phyloP scores from a whole-genome alignment of 2,113 vertebrate genomes.

The Engraulis encrasicolus region DNA sequence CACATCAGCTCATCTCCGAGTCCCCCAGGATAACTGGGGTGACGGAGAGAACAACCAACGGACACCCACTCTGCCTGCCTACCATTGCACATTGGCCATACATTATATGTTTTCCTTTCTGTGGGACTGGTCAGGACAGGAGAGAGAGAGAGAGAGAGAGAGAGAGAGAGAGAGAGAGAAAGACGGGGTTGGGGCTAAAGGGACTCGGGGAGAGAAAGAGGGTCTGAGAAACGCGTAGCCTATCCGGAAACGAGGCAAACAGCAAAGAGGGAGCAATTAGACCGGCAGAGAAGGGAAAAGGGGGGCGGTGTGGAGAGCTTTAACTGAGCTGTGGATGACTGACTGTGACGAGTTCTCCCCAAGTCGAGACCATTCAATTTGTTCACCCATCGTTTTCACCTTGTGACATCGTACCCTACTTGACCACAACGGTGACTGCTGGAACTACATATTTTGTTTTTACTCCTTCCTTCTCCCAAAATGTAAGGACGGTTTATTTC shows the following conservation, averaged over 20 bases:
- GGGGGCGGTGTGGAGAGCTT: constrained; percentile 6
- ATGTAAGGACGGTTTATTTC: constrained; percentile 54
- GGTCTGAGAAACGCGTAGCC: constrained; percentile 37
- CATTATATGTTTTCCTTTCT: constrained; percentile 52
- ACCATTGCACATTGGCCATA: constrained; percentile 68
- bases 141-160: constrained; percentile 35
- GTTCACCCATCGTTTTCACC: background rate
- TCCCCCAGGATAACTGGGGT: constrained; percentile 23
- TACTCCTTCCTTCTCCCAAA: background rate
- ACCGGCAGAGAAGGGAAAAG: no score
- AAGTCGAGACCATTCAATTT: constrained; percentile 9
- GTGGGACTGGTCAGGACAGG: constrained; percentile 39
- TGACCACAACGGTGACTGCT: constrained; percentile 30
- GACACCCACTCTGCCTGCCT: constrained; percentile 51
- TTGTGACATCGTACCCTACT: background rate
- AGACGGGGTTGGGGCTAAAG: no score
- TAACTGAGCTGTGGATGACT: background rate
- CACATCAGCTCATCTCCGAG: background rate
- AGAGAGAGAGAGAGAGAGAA: constrained; percentile 32
- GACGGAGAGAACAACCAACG: constrained; percentile 62
- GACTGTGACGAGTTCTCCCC: background rate
- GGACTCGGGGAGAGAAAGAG: background rate
- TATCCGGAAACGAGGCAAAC: constrained; percentile 61
- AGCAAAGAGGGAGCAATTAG: constrained; percentile 60
- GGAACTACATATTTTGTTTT: constrained; percentile 52